Evolutionary conservation across 1,140 invertebrate genomes (phyloP), one percentile per base, ranked within the genome.

Genomic region (Micrasema longulum): DNA sequence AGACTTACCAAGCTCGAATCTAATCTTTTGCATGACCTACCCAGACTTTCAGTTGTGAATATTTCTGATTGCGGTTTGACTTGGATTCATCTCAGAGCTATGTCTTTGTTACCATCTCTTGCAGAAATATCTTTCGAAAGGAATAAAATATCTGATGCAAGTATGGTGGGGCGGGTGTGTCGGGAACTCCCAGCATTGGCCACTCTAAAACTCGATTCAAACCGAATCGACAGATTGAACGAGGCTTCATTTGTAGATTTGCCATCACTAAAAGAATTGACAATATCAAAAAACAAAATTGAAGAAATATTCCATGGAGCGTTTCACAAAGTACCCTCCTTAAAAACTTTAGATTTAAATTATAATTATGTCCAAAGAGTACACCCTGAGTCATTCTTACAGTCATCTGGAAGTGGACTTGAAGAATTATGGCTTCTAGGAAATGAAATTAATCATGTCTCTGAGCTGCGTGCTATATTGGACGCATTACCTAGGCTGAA

Each of bases 161-260:
- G 88, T 26, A 91, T 93, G 88, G 86, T 95, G 6, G 93, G 94
- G 1, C 86, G 91, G 69, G 91, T 91, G 16, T 86, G 90, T 1
- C 86, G 91, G 79, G 93, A 95, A 77, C 83, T 95, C 14, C 89
- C 91, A 12, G 87, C 87, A 41, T 79, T 96, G 2, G 87, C 91
- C 60, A 86, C 87, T 12, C 79, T 96, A 16, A 87, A 89, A 69
- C 77, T 95, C 2, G 91, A 92, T 77, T 78, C 87, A 41, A 95
- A 95, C 77, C 81, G 86, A 23, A 91, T 95, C 7, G 88, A 88
- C 48, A 86, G 87, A 69, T 81, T 96, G 1, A 86, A 85, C 35
- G 93, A 94, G 81, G 92, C 89, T 0, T 90, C 91, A 0, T 95
- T 96, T 80, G 91, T 93, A 0, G 93, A 95, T 80, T 83, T 95